These are phyloP conservation scores for Rhabditoides inermis DNA, from an alignment of 2,888 invertebrate genomes.

Conservation along the genomic window DNA sequence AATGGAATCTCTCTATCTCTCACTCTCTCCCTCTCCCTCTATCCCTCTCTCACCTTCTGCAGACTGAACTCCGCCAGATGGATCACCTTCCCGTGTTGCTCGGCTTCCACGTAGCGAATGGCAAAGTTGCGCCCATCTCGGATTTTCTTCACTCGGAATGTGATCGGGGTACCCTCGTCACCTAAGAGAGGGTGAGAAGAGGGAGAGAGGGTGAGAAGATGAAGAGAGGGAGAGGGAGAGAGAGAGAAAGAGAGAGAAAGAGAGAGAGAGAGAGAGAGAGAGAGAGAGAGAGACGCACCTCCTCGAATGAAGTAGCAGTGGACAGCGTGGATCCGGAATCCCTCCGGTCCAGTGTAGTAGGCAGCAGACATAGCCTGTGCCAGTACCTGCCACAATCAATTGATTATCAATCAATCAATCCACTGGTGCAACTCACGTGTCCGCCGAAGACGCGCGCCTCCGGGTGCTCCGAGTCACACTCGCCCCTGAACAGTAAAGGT, in stretches of 20 bases:
- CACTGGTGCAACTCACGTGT: conserved; percentile 16
- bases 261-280: neutral
- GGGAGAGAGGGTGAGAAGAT: too few species aligned
- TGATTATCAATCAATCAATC: neutral
- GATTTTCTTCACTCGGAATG: conserved; percentile 33
- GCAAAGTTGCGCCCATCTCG: conserved; percentile 40
- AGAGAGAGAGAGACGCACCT: conserved; percentile 12
- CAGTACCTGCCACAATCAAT: conserved; percentile 1
- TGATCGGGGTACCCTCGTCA: conserved; percentile 31
- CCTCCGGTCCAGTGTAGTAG: conserved; percentile 35
- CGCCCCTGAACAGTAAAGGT: conserved; percentile 17
- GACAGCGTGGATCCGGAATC: conserved; percentile 37
- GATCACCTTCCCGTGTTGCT: conserved; percentile 34
- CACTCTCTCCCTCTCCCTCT: too few species aligned
- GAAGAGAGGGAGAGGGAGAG: neutral
- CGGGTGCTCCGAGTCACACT: conserved; percentile 32
- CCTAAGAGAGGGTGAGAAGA: conserved; percentile 14
- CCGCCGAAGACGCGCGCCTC: conserved; percentile 39
- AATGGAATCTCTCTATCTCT: too few species aligned
- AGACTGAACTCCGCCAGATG: conserved; percentile 40
- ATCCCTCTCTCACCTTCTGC: conserved; percentile 38
- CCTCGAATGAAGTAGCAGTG: conserved; percentile 42
- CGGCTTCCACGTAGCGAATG: conserved; percentile 37
- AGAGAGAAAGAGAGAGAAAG: too few species aligned
- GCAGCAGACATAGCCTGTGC: conserved; percentile 40